These are phyloP conservation scores for Patella caerulea DNA, from an alignment of 2,888 invertebrate genomes.

Conservation along the genomic window DNA sequence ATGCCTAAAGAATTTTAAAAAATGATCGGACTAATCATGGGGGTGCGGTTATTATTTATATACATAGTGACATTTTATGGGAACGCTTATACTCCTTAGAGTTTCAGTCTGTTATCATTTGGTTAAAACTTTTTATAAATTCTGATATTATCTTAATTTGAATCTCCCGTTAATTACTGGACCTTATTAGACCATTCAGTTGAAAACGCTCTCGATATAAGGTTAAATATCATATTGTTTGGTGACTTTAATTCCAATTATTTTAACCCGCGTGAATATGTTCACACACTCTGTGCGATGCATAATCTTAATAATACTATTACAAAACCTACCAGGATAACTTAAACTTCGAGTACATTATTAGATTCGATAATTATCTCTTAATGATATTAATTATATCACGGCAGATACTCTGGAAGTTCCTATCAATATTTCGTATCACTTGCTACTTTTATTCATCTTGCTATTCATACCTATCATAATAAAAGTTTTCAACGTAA, in stretches of 20 bases:
- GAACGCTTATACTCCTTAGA: not conserved
- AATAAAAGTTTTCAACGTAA: not conserved
- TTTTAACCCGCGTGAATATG: not conserved
- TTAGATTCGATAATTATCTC: not conserved
- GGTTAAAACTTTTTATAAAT: no score
- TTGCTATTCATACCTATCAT: not conserved
- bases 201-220: not conserved
- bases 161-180: not conserved
- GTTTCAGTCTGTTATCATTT: no score
- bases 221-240: not conserved
- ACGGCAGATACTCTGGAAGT: not conserved
- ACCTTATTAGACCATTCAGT: not conserved
- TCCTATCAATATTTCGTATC: not conserved
- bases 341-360: not conserved
- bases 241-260: not conserved
- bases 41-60: no score
- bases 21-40: not conserved
- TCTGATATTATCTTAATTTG: not conserved
- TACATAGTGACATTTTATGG: not conserved
- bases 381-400: not conserved
- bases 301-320: not conserved
- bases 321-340: not conserved
- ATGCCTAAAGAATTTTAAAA: not conserved
- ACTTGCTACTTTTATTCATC: not conserved
- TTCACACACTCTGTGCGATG: not conserved